phyloP scores from a whole-genome alignment of 2,113 vertebrate species.

The Gobio gobio region DNA sequence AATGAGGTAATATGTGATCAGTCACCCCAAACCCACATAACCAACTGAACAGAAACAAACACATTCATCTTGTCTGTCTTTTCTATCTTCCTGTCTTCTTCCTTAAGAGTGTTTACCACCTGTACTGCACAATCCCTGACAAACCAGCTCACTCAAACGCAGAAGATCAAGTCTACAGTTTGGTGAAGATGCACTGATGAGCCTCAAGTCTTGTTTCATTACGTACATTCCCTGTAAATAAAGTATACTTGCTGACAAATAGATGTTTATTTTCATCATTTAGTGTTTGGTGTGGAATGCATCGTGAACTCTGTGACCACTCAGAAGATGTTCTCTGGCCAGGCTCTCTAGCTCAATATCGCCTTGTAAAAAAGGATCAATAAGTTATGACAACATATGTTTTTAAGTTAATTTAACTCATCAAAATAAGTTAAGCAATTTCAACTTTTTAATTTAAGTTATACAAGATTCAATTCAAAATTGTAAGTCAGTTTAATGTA shows the following conservation, averaged over 20 bases:
- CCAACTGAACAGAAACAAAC: neutral
- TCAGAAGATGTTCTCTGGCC: neutral
- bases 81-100: neutral
- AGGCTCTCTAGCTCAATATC: neutral
- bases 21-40: neutral
- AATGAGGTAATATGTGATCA: neutral
- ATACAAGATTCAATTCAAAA: too few relatives aligned
- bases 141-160: neutral
- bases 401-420: too few relatives aligned
- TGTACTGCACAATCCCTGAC: constrained; percentile 52
- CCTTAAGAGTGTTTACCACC: constrained; percentile 27
- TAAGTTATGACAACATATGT: too few relatives aligned
- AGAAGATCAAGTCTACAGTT: constrained; percentile 25
- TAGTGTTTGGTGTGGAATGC: too few relatives aligned
- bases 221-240: neutral
- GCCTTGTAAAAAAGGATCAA: too few relatives aligned
- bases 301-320: too few relatives aligned
- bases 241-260: neutral
- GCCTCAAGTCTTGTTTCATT: neutral
- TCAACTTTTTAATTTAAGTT: too few relatives aligned
- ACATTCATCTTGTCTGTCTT: neutral
- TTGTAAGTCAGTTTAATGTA: too few relatives aligned
- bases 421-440: too few relatives aligned
- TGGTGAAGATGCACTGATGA: constrained; percentile 32
- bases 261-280: too few relatives aligned